Evolutionary conservation across 2,113 vertebrate genomes (phyloP), one percentile per base, ranked within the genome.

Genomic region (Cebidichthys violaceus): DNA sequence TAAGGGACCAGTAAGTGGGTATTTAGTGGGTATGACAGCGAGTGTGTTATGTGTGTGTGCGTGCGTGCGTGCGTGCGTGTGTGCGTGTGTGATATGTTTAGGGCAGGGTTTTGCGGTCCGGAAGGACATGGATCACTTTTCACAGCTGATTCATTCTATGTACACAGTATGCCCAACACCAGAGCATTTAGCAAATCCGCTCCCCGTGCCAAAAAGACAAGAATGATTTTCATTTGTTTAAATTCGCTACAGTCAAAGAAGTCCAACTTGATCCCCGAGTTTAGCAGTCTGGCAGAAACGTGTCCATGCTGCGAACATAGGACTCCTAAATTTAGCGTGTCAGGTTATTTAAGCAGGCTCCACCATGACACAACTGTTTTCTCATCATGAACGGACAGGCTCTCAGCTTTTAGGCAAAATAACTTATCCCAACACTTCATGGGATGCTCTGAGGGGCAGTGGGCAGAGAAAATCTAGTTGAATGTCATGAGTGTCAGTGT

Each of bases 231-330:
- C 79, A 86, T 88, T 92, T 83, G 82, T 90, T 91, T 89, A 90
- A 90, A 90, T 81, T 59, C 86, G 80, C 68, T 18, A 87, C 83
- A 85, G 89, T 93, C 88, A 90, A 90, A 86, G 81, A 86, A 83
- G 83, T 90, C 88, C 82, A 68, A 78, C 62, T 79, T 92, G 88
- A 93, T 91, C 92, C 91, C 82, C n/a, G 75, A 85, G 86, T 83
- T 94, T 92, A 92, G 47, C 88, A 89, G 93, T 91, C 87, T 88
- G 87, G 85, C 82, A 84, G 87, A 91, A 92, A 93, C 64, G 85
- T 91, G 87, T 93, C 86, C 82, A 31, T 87, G 73, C 80, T 81
- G 85, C 41, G 15, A 88, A 89, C 84, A 86, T 45, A 77, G 70
- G 67, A 86, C 83, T 59, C 83, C 92, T 94, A 93, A 91, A 93